These are phyloP conservation scores for Phytoseiulus persimilis DNA, from an alignment of 2,888 invertebrate species.

Conservation along the genomic window DNA sequence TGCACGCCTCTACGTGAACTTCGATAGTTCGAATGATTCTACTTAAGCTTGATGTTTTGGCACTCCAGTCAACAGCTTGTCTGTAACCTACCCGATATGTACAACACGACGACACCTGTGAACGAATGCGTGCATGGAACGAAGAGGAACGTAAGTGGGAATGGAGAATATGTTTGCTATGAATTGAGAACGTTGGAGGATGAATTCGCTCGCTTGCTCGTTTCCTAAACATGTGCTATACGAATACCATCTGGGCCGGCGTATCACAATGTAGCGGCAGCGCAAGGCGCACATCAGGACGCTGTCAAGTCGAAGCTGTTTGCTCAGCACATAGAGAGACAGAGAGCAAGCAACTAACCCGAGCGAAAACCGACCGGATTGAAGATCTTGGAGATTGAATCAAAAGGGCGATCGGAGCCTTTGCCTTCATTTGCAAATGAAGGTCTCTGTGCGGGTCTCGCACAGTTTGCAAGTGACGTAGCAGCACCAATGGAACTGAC, in stretches of 20 bases:
- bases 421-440: conserved; percentile 52
- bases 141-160: background rate
- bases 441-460: conserved; percentile 51
- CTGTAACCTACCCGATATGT: background rate
- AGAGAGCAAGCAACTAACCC: conserved; percentile 5
- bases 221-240: background rate
- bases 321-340: background rate
- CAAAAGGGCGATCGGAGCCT: conserved; percentile 1
- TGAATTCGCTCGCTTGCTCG: background rate
- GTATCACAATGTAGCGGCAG: conserved; percentile 5
- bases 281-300: background rate
- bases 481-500: conserved; percentile 54
- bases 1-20: background rate
- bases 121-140: background rate
- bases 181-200: background rate
- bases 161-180: background rate
- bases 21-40: background rate
- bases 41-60: background rate
- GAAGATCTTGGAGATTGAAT: background rate
- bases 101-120: background rate
- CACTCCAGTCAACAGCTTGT: background rate
- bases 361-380: background rate
- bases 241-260: background rate
- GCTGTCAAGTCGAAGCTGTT: background rate
- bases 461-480: conserved; percentile 53